Percentiles rank a stretch among this genome's conserved stretches.
These are phyloP conservation scores for Cisticola juncidis DNA, from an alignment of 2,113 vertebrate species.

Conservation along the genomic window DNA sequence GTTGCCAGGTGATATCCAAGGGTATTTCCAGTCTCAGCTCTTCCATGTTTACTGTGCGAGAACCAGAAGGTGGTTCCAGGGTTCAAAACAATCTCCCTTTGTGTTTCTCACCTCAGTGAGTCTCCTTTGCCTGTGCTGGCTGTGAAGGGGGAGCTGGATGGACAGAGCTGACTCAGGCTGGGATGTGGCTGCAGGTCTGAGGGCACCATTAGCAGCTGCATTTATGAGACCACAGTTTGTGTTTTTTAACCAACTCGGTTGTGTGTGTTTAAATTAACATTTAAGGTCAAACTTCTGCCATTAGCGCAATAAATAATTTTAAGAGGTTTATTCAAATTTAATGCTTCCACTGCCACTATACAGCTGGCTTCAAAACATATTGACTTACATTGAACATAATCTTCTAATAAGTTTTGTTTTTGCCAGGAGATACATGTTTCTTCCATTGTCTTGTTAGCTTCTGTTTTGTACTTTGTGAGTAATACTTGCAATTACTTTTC, in stretches of 20 bases:
- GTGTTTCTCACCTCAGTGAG: background rate
- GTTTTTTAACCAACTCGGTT: background rate
- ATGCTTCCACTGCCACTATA: background rate
- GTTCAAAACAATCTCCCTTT: background rate
- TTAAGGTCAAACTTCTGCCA: background rate
- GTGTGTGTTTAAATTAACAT: background rate
- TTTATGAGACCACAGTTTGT: background rate
- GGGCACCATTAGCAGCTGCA: background rate
- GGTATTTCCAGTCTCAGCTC: background rate
- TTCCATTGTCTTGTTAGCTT: constrained; percentile 8
- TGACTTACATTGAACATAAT: background rate
- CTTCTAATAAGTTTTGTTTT: background rate
- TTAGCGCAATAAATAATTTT: background rate
- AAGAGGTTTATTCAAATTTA: background rate
- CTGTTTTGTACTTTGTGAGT: background rate
- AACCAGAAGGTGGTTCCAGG: background rate
- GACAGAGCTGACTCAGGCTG: background rate
- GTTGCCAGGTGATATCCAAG: background rate
- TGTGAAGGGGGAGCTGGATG: background rate
- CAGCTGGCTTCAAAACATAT: background rate
- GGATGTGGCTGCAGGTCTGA: background rate
- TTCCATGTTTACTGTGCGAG: background rate
- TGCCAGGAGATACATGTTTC: background rate
- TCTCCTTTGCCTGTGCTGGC: background rate
- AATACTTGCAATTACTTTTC: constrained; percentile 32